Evolutionary conservation across 2,797 vertebrate genomes (phyloP), one percentile per base, ranked within the genome.

Genomic region (Aphelocoma californica): DNA sequence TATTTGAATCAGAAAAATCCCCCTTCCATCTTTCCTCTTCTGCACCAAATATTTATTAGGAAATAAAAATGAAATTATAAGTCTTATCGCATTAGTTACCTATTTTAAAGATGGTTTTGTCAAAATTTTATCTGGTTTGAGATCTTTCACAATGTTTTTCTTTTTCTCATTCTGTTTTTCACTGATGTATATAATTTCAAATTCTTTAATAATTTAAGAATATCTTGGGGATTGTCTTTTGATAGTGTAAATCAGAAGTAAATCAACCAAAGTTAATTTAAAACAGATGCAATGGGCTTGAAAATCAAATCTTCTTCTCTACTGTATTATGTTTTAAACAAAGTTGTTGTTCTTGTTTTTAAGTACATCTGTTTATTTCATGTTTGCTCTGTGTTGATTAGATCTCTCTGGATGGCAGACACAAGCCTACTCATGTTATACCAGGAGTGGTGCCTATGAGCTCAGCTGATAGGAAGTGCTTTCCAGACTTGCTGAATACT

Each of bases 251-350:
- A 95, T 66, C 47, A 64, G 86, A 64, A 90, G 60, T 73, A 95
- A 92, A 84, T 95, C 71, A 93, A 71, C 51, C 78, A 79, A 90
- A 90, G 93, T 85, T 88, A 92, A 95, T 96, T 91, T 93, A 84
- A 92, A 95, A 54, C 80, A 91, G 88, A 92, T 42, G 87, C 91
- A 94, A 73, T 11, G 74, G 73, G 64, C 60, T 81, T 95, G 88
- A 90, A 95, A 95, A 95, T 82, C 31, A 87, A 88, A 80, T 81
- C 38, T 85, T 70, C 77, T 89, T 67, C 73, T 93, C 62, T 83
- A 42, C 58, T 80, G 69, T 81, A 92, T 93, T 88, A 40, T 71
- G 65, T 96, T 87, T 87, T 77, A 51, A 87, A 78, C 34, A n/a
- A 85, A 88, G 86, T 90, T 83, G 80, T 77, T 90, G 64, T 73